phyloP scores from a whole-genome alignment of 2,888 invertebrate species.

The Scaptomyza polygonia region DNA sequence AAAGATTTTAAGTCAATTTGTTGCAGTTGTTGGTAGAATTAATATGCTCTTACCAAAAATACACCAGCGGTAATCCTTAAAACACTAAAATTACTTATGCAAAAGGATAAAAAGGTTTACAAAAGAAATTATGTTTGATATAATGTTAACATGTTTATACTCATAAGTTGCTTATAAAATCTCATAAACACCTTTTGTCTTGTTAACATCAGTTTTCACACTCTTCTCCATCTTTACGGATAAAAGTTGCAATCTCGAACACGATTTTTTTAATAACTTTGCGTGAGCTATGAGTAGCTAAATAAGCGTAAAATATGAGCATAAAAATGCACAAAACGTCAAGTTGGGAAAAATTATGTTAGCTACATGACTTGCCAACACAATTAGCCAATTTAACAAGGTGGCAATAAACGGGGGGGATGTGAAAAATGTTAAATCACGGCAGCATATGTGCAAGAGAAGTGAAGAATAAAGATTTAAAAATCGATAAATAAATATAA shows the following conservation, averaged over 20 bases:
- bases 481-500: background rate
- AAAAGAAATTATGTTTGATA: too few species aligned
- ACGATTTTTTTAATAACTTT: constrained; percentile 30
- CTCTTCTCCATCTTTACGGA: background rate
- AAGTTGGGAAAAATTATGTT: constrained; percentile 45
- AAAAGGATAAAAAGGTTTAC: too few species aligned
- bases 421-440: background rate
- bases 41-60: too few species aligned
- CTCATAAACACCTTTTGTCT: background rate
- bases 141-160: too few species aligned
- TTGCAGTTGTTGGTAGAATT: too few species aligned
- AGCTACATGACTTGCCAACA: constrained; percentile 67
- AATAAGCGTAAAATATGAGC: constrained; percentile 55
- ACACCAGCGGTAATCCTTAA: too few species aligned
- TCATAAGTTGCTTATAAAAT: too few species aligned
- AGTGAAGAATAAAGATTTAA: too few species aligned
- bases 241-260: background rate
- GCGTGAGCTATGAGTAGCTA: constrained; percentile 22
- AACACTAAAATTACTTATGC: too few species aligned
- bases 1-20: too few species aligned
- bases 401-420: constrained; percentile 7
- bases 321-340: constrained; percentile 32
- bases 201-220: constrained; percentile 18
- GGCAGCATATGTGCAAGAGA: constrained; percentile 44
- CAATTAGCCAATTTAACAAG: constrained; percentile 60